Base-by-base conservation (phyloP, 1,140 invertebrate genomes). In the Liolophura sinensis region DNA sequence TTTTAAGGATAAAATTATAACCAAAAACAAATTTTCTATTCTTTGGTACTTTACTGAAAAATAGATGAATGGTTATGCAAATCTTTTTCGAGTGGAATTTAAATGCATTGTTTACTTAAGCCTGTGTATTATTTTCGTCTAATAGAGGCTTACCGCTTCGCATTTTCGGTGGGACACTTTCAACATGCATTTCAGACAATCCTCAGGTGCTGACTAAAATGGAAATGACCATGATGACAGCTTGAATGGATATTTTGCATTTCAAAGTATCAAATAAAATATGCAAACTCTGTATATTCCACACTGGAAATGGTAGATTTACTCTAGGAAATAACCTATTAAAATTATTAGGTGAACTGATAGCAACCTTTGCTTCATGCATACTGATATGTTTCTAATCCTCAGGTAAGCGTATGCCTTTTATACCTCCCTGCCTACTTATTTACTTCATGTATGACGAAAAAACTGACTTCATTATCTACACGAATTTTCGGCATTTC, bases 111-210 rank as follows among this genome's bases (percentile, higher is more conserved):
- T 49, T 47, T 48, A 46, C n/a, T 40, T 24, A 31, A 14, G 6
- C 51, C 14, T 49, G 47, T 60, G 24, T 24, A n/a, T 46, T 46
- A 11, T 48, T 9, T 51, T 16, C 46, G 18, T n/a, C 40, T 31
- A 31, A 24, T 0, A 16, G 12, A 49, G 15, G 75, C 78, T 71
- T 77, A 83, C 82, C 63, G 77, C 78, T 72, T 82, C 81, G 62
- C 82, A 84, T 74, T 78, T 81, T 62, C 75, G 77, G 69, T 84
- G 82, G 47, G 77, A 77, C 14, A 82, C 74, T 65, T 77, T 77
- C 31, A 84, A 65, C 56, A 84, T 68, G 64, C 82, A 84, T 72
- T 84, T 84, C 16, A 84, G 54, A 66, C 82, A 84, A 18, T 82
- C 79, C 68, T 79, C 82, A 16, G 73, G 69, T 0, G 69, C 61